phyloP scores from a whole-genome alignment of 1,140 invertebrate genomes.

The Galleria mellonella region DNA sequence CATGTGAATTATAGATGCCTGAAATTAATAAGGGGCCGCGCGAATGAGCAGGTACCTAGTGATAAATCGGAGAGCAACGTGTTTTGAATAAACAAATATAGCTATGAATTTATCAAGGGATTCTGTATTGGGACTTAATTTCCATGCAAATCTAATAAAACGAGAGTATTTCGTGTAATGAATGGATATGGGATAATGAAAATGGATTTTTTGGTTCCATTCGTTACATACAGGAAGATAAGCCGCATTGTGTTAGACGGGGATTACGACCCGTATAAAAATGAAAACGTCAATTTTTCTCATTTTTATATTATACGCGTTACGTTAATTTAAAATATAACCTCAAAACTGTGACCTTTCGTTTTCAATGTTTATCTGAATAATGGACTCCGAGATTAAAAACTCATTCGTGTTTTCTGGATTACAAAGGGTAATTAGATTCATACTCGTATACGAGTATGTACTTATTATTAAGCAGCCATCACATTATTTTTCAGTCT shows the following conservation, averaged over 20 bases:
- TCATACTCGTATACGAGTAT: no score
- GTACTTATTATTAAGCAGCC: no score
- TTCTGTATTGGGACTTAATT: constrained; percentile 24
- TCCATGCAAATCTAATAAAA: constrained; percentile 41
- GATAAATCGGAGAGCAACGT: constrained; percentile 27
- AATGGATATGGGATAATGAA: constrained; percentile 21
- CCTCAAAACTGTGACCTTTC: no score
- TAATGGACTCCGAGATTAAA: no score
- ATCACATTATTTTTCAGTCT: no score
- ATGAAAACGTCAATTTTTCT: constrained; percentile 6
- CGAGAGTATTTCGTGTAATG: constrained; percentile 21
- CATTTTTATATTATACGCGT: neutral
- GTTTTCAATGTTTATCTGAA: no score
- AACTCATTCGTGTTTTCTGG: no score
- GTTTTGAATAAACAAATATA: constrained; percentile 32
- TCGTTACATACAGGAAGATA: constrained; percentile 20
- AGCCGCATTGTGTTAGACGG: constrained; percentile 13
- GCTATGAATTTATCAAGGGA: constrained; percentile 31
- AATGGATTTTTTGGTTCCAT: constrained; percentile 20
- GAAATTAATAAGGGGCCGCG: constrained; percentile 8
- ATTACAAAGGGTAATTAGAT: no score
- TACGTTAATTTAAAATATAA: no score
- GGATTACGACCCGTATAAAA: constrained; percentile 12
- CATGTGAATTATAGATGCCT: constrained; percentile 10
- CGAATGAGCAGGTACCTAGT: constrained; percentile 4